These are phyloP conservation scores for Fragum sueziense DNA, from an alignment of 2,888 invertebrate species.

Conservation along the genomic window DNA sequence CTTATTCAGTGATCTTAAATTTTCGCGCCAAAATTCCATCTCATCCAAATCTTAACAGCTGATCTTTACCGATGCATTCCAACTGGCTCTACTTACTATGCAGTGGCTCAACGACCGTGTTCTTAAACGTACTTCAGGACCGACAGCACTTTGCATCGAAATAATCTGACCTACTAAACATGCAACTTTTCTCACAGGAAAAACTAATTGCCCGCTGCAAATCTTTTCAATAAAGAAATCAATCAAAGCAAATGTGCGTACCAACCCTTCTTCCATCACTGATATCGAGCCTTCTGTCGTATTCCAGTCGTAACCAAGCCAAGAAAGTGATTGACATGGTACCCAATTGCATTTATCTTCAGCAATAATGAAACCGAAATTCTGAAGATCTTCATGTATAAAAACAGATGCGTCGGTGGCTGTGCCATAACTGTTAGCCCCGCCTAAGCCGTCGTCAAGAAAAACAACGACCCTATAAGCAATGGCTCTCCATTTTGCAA, in stretches of 20 bases:
- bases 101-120: slow-evolving; percentile 29
- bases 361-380: slow-evolving; percentile 21
- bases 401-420: background rate
- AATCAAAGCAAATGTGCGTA: background rate
- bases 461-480: slow-evolving; percentile 45
- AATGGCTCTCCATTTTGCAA: slow-evolving; percentile 34
- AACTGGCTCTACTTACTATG: slow-evolving; percentile 21
- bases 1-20: slow-evolving; percentile 24
- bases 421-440: slow-evolving; percentile 2
- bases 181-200: slow-evolving; percentile 36
- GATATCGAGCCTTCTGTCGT: background rate
- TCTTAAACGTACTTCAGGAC: slow-evolving; percentile 23
- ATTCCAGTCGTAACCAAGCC: slow-evolving; percentile 4
- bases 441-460: slow-evolving; percentile 52
- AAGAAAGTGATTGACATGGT: slow-evolving; percentile 1
- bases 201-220: background rate
- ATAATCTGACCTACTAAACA: slow-evolving; percentile 27
- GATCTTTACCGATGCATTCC: slow-evolving; percentile 28
- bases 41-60: slow-evolving; percentile 24
- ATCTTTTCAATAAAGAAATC: background rate
- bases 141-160: slow-evolving; percentile 33
- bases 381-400: background rate
- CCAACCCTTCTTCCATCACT: background rate
- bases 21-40: slow-evolving; percentile 34
- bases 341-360: slow-evolving; percentile 16